Percentiles rank a stretch among this genome's conserved stretches.
Conservation (phyloP, 1,140 invertebrate species). For the Heliconius hermathena region DNA sequence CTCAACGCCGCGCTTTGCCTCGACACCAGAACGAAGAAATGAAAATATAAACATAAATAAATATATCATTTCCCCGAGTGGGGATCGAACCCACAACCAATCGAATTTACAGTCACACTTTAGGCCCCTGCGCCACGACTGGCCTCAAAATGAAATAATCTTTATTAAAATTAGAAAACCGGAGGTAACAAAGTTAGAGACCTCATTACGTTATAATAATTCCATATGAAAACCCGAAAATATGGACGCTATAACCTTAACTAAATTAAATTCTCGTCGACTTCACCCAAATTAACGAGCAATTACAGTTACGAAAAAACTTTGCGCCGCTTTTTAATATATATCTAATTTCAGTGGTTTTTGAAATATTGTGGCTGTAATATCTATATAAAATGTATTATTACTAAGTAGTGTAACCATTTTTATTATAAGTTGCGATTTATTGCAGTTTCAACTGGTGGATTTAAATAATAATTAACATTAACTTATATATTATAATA, state of each 20-base stretch:
- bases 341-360: background rate
- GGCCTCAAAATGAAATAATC: no score
- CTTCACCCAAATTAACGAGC: conserved; percentile 18
- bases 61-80: no score
- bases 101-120: no score
- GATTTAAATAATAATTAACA: background rate
- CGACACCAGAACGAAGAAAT: no score
- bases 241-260: conserved; percentile 15
- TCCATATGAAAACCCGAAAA: conserved; percentile 24
- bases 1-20: no score
- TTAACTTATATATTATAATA: no score
- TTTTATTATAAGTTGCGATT: background rate
- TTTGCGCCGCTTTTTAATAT: background rate
- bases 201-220: conserved; percentile 15
- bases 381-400: background rate
- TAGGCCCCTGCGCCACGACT: no score
- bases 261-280: conserved; percentile 19
- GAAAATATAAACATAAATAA: no score
- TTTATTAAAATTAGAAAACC: background rate
- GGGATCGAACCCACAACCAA: no score
- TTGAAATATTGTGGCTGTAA: background rate
- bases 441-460: background rate
- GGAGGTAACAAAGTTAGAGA: conserved; percentile 5
- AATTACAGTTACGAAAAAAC: conserved; percentile 13
- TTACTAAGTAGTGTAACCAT: background rate